Percentiles rank a stretch among this genome's conserved stretches.
These are phyloP conservation scores for Philereme vetulata DNA, from an alignment of 2,888 invertebrate species.

Conservation along the genomic window DNA sequence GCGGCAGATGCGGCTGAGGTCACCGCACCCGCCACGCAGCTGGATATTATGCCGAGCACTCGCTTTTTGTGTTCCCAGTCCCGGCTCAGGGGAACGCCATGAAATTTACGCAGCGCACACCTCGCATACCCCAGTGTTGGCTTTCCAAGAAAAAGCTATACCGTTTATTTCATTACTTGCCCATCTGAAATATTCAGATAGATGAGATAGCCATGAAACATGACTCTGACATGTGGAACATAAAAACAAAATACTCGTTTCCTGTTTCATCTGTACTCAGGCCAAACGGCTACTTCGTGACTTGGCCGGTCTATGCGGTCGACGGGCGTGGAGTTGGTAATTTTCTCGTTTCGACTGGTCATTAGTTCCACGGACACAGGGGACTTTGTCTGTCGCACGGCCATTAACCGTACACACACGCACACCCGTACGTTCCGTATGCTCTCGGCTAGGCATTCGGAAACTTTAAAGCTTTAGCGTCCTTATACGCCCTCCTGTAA, in stretches of 20 bases:
- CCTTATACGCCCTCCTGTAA: constrained; percentile 3
- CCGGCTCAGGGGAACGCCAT: constrained; percentile 44
- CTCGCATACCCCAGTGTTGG: constrained; percentile 7
- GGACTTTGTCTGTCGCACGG: constrained; percentile 67
- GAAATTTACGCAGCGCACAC: constrained; percentile 44
- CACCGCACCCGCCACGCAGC: constrained; percentile 72
- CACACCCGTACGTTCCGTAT: constrained; percentile 44
- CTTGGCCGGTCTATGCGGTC: constrained; percentile 67
- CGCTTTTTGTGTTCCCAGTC: constrained; percentile 61
- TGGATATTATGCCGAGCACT: constrained; percentile 61
- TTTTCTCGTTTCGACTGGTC: constrained; percentile 78
- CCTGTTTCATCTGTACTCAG: constrained; percentile 43
- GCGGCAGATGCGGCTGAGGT: constrained; percentile 73
- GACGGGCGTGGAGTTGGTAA: constrained; percentile 61
- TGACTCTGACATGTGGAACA: constrained; percentile 41
- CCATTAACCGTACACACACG: constrained; percentile 72
- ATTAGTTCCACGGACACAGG: constrained; percentile 75
- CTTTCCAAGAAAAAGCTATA: constrained; percentile 13
- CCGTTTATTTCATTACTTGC: constrained; percentile 21
- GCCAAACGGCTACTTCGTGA: constrained; percentile 65
- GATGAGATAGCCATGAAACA: constrained; percentile 27
- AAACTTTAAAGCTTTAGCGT: constrained; percentile 41
- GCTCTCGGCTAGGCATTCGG: constrained; percentile 41
- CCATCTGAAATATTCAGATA: constrained; percentile 20
- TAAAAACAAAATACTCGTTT: constrained; percentile 48